Conservation (phyloP, 2,113 vertebrate species). For the Nycticorax nycticorax region DNA sequence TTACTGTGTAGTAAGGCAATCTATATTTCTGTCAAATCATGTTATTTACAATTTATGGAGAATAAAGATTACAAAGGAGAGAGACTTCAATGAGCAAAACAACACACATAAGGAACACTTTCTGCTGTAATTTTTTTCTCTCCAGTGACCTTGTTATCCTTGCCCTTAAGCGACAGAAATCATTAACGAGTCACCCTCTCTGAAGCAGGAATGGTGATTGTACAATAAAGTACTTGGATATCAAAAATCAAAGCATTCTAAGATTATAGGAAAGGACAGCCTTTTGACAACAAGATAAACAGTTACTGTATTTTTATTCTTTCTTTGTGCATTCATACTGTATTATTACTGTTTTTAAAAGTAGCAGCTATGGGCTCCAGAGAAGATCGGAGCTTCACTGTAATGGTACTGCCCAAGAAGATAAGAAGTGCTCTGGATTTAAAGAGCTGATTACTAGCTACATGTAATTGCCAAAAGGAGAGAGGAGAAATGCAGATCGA, state of each 20-base stretch:
- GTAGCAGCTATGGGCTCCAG: neutral
- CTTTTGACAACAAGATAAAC: neutral
- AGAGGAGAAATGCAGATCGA: neutral
- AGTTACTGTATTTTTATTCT: neutral
- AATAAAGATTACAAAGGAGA: slow-evolving; percentile 40
- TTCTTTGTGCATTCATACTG: neutral
- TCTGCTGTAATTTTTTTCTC: slow-evolving; percentile 11
- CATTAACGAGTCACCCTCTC: neutral
- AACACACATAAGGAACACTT: neutral
- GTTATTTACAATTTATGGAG: slow-evolving; percentile 55
- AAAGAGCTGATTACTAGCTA: neutral
- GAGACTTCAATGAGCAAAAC: neutral
- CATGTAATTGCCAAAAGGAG: neutral
- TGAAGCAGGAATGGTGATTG: neutral
- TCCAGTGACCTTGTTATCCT: neutral
- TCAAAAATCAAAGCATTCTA: neutral
- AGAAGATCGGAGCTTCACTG: neutral
- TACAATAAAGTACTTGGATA: neutral
- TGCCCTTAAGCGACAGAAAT: neutral
- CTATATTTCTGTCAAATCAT: slow-evolving; percentile 43
- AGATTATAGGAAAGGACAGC: neutral
- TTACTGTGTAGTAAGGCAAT: slow-evolving; percentile 25
- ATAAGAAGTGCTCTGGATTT: neutral
- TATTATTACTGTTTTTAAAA: neutral
- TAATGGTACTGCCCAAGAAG: neutral